Percentiles rank a stretch among this genome's conserved stretches.
Conservation (phyloP, 2,113 vertebrate genomes). For the Urocynchramus pylzowi region DNA sequence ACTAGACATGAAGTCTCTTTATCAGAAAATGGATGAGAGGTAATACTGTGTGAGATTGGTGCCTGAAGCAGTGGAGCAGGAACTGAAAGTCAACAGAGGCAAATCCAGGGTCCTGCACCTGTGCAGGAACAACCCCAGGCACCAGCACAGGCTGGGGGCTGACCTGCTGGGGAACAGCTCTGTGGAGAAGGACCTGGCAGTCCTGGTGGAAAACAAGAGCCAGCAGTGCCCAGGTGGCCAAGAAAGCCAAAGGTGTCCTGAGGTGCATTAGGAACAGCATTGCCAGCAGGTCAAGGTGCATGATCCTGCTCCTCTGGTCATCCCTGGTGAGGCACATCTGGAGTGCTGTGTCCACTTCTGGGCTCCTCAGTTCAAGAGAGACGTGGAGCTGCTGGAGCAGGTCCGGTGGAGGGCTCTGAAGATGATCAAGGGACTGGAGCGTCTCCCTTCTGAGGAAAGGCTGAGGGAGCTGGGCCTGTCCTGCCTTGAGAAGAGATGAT, state of each 20-base stretch:
- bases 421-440: not conserved
- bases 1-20: not conserved
- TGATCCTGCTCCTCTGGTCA: not conserved
- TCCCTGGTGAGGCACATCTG: not conserved
- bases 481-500: fast-evolving
- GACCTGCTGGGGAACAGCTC: not conserved
- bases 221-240: not conserved
- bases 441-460: not conserved
- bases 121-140: not conserved
- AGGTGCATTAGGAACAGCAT: no score
- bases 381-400: not conserved
- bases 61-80: not conserved
- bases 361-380: not conserved
- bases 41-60: not conserved
- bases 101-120: not conserved
- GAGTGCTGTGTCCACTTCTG: not conserved
- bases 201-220: not conserved
- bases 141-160: not conserved
- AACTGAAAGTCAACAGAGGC: not conserved
- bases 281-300: not conserved
- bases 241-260: not conserved
- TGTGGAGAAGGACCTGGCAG: not conserved
- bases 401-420: not conserved
- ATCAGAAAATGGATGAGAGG: not conserved
- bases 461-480: not conserved